These are phyloP conservation scores for Plecotus auritus DNA, from an alignment of 2,113 vertebrate species.

Conservation along the genomic window DNA sequence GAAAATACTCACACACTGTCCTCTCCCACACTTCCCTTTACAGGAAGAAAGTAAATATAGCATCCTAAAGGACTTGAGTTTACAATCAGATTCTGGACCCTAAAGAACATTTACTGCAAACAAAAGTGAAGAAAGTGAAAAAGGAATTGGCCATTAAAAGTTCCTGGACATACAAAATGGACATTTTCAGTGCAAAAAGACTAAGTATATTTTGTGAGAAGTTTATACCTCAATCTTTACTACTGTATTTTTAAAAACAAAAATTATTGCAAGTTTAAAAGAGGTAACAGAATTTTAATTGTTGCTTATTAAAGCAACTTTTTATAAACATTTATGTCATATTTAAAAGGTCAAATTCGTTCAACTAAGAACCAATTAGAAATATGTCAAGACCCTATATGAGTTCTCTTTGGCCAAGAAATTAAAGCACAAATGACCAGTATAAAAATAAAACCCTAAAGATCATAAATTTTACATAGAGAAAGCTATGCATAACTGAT, in stretches of 20 bases:
- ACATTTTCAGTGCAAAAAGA: slow-evolving; percentile 77
- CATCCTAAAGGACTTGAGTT: background rate
- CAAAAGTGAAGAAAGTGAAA: slow-evolving; percentile 28
- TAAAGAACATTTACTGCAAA: slow-evolving; percentile 57
- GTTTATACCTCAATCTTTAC: slow-evolving; percentile 96
- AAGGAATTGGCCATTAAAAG: slow-evolving; percentile 44
- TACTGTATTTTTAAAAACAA: slow-evolving; percentile 86
- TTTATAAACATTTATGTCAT: slow-evolving; percentile 24
- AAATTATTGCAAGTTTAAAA: slow-evolving; percentile 52
- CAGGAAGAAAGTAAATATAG: slow-evolving; percentile 79
- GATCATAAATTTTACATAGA: background rate
- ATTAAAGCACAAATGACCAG: slow-evolving; percentile 24
- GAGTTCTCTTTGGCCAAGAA: slow-evolving; percentile 39
- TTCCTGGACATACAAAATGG: slow-evolving; percentile 44
- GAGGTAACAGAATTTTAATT: slow-evolving; percentile 58
- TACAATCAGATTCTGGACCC: slow-evolving; percentile 64
- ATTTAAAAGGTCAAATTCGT: slow-evolving; percentile 62
- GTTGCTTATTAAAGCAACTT: slow-evolving; percentile 70
- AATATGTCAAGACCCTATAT: slow-evolving; percentile 2
- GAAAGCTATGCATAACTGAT: background rate
- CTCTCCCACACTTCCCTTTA: background rate
- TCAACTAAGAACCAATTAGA: slow-evolving; percentile 25
- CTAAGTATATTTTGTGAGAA: slow-evolving; percentile 83
- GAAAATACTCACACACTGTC: background rate
- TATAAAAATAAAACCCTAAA: slow-evolving; percentile 28